A percentile compares a stretch with the other conserved stretches of the same genome.
Conservation (phyloP, 2,113 vertebrate species). For the Antigone vipio region DNA sequence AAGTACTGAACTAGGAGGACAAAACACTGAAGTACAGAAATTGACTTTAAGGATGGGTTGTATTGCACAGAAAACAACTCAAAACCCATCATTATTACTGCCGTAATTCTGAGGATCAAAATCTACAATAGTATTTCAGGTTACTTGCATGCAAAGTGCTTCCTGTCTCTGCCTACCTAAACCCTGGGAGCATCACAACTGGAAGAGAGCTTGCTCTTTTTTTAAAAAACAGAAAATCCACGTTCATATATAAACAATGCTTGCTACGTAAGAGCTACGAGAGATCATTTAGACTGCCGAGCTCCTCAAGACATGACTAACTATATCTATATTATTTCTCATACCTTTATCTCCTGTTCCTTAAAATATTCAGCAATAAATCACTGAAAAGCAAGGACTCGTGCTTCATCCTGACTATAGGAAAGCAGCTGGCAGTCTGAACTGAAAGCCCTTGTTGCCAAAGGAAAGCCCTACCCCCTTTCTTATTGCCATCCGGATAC, state of each 20-base stretch:
- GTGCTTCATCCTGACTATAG: background rate
- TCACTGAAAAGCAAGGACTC: background rate
- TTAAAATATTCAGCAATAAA: background rate
- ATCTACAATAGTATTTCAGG: background rate
- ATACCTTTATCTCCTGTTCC: background rate
- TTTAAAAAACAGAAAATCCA: background rate
- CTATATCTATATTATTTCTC: background rate
- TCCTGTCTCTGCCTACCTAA: background rate
- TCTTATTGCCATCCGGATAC: background rate
- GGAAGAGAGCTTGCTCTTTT: background rate
- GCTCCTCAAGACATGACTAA: background rate
- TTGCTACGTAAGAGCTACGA: background rate
- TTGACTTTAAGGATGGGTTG: background rate
- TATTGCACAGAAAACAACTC: background rate
- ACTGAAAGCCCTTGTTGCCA: background rate
- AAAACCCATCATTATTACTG: background rate
- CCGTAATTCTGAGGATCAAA: background rate
- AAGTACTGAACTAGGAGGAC: background rate
- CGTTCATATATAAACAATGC: background rate
- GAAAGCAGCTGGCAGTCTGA: background rate
- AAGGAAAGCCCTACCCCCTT: background rate
- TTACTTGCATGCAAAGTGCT: background rate
- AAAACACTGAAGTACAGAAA: background rate
- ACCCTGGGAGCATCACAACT: background rate
- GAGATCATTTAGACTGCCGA: background rate